phyloP scores from a whole-genome alignment of 2,113 vertebrate genomes.

The Ancistrus triradiatus region DNA sequence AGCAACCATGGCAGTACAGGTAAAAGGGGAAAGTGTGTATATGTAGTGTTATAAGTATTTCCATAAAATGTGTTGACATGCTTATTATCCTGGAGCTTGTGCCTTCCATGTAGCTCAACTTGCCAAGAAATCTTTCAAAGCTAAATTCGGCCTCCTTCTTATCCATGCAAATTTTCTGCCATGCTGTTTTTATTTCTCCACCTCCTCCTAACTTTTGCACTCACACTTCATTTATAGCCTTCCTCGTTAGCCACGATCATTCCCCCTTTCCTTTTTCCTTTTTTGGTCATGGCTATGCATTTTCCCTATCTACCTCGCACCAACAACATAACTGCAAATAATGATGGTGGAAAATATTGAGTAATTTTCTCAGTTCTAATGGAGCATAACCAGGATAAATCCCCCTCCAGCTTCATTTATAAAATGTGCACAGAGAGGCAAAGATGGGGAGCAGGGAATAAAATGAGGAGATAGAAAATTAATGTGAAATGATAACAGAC shows the following conservation, averaged over 20 bases:
- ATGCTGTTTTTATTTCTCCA: neutral
- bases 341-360: conserved; percentile 56
- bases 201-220: conserved; percentile 11
- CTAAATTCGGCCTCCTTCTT: conserved; percentile 5
- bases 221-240: conserved; percentile 26
- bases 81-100: conserved; percentile 9
- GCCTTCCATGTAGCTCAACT: conserved; percentile 4
- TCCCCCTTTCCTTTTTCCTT: conserved; percentile 1
- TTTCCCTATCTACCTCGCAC: neutral
- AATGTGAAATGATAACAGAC: neutral
- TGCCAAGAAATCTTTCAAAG: neutral
- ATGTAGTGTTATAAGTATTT: too few relatives aligned
- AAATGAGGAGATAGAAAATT: neutral
- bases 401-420: conserved; percentile 51
- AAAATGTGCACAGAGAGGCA: conserved; percentile 37
- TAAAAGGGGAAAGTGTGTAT: too few relatives aligned
- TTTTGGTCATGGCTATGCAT: neutral
- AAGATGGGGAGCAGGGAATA: conserved; percentile 28
- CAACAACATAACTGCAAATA: conserved; percentile 28
- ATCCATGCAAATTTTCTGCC: neutral
- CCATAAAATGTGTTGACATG: conserved; percentile 14
- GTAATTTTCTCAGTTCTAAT: conserved; percentile 59
- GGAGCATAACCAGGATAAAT: conserved; percentile 50
- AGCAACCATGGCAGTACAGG: too few relatives aligned
- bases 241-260: conserved; percentile 20